Conservation (phyloP, 2,113 vertebrate genomes). For the Myocastor coypus region DNA sequence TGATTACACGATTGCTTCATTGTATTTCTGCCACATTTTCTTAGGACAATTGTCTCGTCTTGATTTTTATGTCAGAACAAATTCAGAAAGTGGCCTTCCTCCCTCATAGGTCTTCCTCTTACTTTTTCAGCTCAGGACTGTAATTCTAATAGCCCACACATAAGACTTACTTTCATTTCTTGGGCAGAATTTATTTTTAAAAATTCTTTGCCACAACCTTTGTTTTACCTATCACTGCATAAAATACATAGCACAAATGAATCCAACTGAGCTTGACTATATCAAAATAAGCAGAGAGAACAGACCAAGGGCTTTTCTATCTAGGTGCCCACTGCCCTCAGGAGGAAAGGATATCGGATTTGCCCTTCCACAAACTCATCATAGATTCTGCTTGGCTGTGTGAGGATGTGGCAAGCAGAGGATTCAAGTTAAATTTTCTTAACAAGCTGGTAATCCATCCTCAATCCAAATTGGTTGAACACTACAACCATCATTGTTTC, state of each 20-base stretch:
- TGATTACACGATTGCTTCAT: background rate
- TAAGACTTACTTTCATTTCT: background rate
- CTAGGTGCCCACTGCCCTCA: too few species aligned
- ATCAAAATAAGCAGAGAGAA: background rate
- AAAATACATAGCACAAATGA: background rate
- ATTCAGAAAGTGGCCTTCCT: background rate
- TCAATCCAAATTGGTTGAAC: slow-evolving; percentile 58
- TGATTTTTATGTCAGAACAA: background rate
- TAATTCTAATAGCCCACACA: background rate
- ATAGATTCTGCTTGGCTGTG: too few species aligned
- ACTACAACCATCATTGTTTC: slow-evolving; percentile 56
- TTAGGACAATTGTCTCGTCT: background rate
- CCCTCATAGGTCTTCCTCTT: background rate
- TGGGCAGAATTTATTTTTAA: background rate
- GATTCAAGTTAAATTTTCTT: slow-evolving; percentile 32
- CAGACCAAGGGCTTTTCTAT: background rate
- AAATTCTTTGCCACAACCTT: background rate
- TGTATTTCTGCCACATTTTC: background rate
- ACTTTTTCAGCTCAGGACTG: background rate
- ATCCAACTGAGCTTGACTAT: background rate
- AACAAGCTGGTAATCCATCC: slow-evolving; percentile 57
- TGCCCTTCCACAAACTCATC: background rate
- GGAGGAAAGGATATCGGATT: background rate
- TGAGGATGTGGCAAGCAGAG: background rate
- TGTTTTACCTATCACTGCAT: background rate